Percentiles rank a stretch among this genome's conserved stretches.
phyloP scores from a whole-genome alignment of 23 tunicate genomes.

The Styela clava region DNA sequence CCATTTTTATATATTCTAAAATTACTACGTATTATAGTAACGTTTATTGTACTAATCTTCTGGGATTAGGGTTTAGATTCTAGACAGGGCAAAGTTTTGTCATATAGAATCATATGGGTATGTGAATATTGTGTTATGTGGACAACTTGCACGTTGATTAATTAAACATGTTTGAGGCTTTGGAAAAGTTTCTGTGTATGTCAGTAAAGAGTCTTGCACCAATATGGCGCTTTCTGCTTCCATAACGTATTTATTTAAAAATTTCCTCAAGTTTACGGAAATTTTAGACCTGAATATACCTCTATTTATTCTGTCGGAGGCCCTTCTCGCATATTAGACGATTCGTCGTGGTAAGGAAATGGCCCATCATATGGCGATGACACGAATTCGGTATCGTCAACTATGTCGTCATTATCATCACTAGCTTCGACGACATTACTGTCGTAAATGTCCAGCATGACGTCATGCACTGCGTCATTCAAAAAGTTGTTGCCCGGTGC shows the following conservation, averaged over 20 bases:
- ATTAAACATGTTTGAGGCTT: no score
- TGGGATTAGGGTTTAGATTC: no score
- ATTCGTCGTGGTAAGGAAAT: not conserved
- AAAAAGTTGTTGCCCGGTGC: not conserved
- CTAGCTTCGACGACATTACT: not conserved
- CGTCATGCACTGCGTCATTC: slow-evolving; percentile 2
- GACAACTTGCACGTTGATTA: no score
- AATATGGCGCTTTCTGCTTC: not conserved
- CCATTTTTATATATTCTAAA: no score
- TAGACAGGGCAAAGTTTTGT: no score
- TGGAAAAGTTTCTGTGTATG: no score
- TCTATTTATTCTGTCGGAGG: not conserved
- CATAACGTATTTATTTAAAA: not conserved
- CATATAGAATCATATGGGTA: no score
- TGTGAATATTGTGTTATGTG: no score
- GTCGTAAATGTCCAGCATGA: slow-evolving; percentile 5
- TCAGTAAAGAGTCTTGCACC: no score
- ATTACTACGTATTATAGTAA: no score
- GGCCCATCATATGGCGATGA: not conserved
- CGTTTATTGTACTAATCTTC: no score
- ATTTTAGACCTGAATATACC: not conserved
- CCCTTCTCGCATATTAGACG: not conserved
- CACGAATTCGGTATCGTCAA: not conserved
- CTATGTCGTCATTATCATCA: not conserved
- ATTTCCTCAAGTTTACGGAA: not conserved